Evolutionary conservation across 2,888 invertebrate genomes (phyloP).

Genomic region (Aphodius granarius): DNA sequence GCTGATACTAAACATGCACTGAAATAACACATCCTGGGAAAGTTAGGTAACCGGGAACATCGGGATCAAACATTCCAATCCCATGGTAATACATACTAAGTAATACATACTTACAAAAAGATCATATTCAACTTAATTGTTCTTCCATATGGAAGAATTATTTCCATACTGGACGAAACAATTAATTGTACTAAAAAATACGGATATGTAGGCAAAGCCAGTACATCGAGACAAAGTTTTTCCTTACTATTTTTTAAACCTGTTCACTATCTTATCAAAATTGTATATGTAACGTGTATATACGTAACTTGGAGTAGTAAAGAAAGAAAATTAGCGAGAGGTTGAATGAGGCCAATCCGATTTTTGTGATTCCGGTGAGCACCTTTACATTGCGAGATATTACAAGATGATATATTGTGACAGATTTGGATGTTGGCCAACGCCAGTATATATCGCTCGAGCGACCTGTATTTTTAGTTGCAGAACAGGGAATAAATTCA

Average conservation of each 20-base stretch:
- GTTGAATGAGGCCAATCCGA: neutral
- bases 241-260: too few species aligned
- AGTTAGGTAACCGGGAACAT: neutral
- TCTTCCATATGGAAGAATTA: too few species aligned
- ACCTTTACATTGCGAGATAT: slow-evolving; percentile 34
- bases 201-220: too few species aligned
- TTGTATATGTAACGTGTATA: too few species aligned
- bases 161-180: too few species aligned
- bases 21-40: slow-evolving; percentile 22
- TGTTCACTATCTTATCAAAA: too few species aligned
- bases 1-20: slow-evolving; percentile 32
- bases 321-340: neutral
- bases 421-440: slow-evolving; percentile 35
- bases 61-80: neutral
- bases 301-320: too few species aligned
- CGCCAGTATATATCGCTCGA: slow-evolving; percentile 10
- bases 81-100: neutral
- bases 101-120: too few species aligned
- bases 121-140: too few species aligned
- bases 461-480: neutral
- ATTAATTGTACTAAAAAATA: too few species aligned
- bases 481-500: neutral
- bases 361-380: neutral
- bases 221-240: too few species aligned
- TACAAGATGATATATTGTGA: slow-evolving; percentile 42